These are phyloP conservation scores for Pseudochromis fuscus DNA, from an alignment of 2,797 vertebrate species.

Conservation along the genomic window DNA sequence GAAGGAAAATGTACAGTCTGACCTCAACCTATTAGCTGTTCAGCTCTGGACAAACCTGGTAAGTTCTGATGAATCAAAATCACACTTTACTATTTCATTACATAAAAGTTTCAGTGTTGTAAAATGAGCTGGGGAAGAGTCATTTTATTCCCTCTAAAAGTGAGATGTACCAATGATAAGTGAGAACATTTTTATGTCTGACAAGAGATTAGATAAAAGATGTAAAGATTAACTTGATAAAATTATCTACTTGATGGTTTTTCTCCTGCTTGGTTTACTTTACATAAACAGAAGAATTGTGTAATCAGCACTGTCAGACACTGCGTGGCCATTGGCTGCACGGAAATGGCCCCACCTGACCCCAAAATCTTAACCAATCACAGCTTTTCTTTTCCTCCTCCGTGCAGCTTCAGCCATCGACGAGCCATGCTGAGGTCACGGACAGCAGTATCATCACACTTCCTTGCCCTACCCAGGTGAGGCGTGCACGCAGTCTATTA, in stretches of 20 bases:
- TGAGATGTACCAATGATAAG: conserved; percentile 25
- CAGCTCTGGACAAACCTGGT: conserved; percentile 83
- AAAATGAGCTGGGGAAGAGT: conserved; percentile 18
- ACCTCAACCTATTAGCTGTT: conserved; percentile 58
- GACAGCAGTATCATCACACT: conserved; percentile 37
- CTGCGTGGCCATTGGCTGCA: conserved; percentile 16
- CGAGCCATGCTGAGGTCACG: conserved; percentile 42
- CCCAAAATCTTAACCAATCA: conserved; percentile 30
- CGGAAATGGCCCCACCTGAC: neutral
- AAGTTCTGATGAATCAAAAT: conserved; percentile 22
- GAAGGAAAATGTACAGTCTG: conserved; percentile 34
- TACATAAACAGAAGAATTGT: conserved; percentile 5
- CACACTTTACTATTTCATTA: too few species aligned
- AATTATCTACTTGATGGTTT: neutral
- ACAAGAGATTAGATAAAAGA: conserved; percentile 67
- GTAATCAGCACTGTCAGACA: neutral
- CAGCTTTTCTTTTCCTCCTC: conserved; percentile 1
- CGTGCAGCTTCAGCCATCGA: conserved; percentile 76
- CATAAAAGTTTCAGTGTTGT: conserved; percentile 17
- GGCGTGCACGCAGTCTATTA: neutral
- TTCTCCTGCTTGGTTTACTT: conserved; percentile 6
- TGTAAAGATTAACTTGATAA: conserved; percentile 54
- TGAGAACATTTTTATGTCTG: conserved; percentile 7
- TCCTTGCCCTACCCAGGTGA: conserved; percentile 80
- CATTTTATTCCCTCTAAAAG: conserved; percentile 12